A percentile compares a stretch with the other conserved stretches of the same genome.
Conservation (phyloP, 2,797 vertebrate species). For the Coccyzus lansbergi region DNA sequence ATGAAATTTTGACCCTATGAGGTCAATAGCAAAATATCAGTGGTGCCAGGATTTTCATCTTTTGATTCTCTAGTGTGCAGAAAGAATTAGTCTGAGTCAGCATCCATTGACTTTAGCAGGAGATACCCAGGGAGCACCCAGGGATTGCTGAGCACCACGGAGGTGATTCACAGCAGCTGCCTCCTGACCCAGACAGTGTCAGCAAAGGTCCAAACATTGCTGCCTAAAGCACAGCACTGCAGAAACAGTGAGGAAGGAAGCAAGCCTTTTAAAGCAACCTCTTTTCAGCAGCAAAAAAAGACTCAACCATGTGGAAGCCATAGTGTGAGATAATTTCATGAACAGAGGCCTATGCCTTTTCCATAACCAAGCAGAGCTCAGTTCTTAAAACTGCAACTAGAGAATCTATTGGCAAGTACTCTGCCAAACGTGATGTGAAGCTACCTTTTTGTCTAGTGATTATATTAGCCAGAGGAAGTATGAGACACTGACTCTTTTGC, state of each 20-base stretch:
- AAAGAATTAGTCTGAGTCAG: conserved; percentile 44
- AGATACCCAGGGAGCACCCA: background rate
- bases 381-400: background rate
- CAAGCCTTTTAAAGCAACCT: background rate
- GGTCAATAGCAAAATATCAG: conserved; percentile 29
- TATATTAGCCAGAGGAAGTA: background rate
- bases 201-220: too few species aligned
- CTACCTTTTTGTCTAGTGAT: background rate
- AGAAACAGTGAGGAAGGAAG: background rate
- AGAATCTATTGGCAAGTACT: background rate
- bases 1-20: conserved; percentile 9
- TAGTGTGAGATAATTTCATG: background rate
- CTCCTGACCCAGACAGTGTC: too few species aligned
- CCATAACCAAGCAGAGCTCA: background rate
- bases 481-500: background rate
- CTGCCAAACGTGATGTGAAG: background rate
- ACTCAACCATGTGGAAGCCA: background rate
- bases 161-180: too few species aligned
- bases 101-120: conserved; percentile 20
- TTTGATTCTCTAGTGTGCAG: background rate
- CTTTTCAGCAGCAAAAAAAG: background rate
- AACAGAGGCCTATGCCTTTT: background rate
- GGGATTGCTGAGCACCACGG: background rate
- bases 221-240: too few species aligned
- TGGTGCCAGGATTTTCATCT: conserved; percentile 42